These are phyloP conservation scores for Adelosebastes latens DNA, from an alignment of 2,797 vertebrate genomes.

Conservation along the genomic window DNA sequence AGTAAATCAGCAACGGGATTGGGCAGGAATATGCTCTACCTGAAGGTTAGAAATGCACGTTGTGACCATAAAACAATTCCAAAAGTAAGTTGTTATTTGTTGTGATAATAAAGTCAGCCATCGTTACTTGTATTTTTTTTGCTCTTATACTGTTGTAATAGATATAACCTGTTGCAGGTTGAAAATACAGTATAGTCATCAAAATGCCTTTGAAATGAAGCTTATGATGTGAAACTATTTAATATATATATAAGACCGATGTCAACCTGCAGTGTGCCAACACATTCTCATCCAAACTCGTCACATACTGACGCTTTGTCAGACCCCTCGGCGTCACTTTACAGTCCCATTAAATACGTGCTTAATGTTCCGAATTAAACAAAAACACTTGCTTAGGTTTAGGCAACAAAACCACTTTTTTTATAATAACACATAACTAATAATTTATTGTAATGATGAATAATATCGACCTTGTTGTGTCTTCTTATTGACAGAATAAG, in stretches of 20 bases:
- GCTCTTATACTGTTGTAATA: neutral
- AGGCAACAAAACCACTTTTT: neutral
- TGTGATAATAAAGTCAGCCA: neutral
- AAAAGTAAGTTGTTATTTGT: neutral
- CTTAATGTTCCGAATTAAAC: neutral
- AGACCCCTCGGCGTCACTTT: no score
- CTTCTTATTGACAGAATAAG: no score
- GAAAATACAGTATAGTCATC: neutral
- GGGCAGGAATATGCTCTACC: neutral
- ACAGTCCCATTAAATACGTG: no score
- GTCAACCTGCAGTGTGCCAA: neutral
- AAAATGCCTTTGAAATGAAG: accelerated
- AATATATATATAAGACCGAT: neutral
- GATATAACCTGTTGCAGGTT: neutral
- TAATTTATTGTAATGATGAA: no score
- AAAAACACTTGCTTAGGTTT: neutral
- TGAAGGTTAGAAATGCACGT: neutral
- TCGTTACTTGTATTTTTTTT: neutral
- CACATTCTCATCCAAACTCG: accelerated
- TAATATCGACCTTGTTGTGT: no score
- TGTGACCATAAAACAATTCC: neutral
- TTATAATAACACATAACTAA: no score
- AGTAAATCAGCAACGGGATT: neutral
- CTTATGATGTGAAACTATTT: neutral
- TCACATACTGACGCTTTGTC: no score